These are phyloP conservation scores for Panagrolaimus sp. DNA, from an alignment of 1,140 invertebrate species.

Conservation along the genomic window DNA sequence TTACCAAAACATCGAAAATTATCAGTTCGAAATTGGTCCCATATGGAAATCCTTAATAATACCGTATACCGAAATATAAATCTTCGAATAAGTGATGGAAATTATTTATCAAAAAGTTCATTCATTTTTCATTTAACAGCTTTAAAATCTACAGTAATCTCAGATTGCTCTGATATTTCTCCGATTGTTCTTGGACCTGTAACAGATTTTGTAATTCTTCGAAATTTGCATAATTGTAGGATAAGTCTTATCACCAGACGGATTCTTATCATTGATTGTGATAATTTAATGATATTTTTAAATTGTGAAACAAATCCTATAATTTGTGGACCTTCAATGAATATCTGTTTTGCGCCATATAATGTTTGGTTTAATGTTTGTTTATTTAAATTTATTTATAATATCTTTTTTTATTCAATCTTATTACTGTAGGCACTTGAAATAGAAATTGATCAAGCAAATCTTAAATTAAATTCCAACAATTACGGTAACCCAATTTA, in stretches of 20 bases:
- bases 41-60: background rate
- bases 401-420: too few species aligned
- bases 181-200: conserved; percentile 2
- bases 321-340: background rate
- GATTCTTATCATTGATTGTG: background rate
- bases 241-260: background rate
- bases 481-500: background rate
- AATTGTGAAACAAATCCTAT: background rate
- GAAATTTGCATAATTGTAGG: background rate
- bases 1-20: conserved; percentile 10
- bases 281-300: background rate
- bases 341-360: conserved; percentile 8
- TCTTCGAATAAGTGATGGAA: background rate
- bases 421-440: background rate
- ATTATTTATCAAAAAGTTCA: background rate
- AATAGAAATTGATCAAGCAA: background rate
- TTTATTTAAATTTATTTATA: too few species aligned
- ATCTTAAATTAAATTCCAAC: background rate
- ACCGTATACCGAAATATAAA: background rate
- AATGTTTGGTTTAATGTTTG: conserved; percentile 15
- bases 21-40: background rate
- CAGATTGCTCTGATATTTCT: conserved; percentile 3
- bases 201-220: conserved; percentile 3
- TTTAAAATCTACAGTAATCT: background rate
- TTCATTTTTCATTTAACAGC: background rate